These are phyloP conservation scores for Chloroceryle amazona DNA, from an alignment of 2,797 vertebrate genomes.

Conservation along the genomic window DNA sequence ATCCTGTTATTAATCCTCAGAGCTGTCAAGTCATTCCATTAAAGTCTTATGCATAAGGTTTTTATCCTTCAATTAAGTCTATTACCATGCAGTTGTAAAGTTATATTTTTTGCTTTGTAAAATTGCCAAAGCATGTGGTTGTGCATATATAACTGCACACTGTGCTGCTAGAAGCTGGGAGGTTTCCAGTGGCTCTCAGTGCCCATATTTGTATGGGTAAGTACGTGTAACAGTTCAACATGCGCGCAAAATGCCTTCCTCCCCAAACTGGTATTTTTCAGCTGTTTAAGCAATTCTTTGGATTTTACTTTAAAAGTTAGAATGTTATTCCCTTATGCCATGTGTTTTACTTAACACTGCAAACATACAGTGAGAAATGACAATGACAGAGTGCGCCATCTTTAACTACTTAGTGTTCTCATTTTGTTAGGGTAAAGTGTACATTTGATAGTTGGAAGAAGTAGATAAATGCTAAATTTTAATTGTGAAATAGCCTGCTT, in stretches of 20 bases:
- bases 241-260: not conserved
- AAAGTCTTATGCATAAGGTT: not conserved
- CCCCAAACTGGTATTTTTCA: not conserved
- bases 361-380: not conserved
- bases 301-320: not conserved
- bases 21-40: not conserved
- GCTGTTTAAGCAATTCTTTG: not conserved
- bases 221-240: not conserved
- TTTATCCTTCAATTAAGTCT: slow-evolving; percentile 43
- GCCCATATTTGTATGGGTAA: slow-evolving; percentile 22
- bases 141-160: not conserved
- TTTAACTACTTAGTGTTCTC: accelerated
- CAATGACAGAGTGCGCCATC: not conserved
- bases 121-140: slow-evolving; percentile 11
- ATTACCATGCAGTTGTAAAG: not conserved
- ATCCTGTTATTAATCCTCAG: not conserved
- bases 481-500: not conserved
- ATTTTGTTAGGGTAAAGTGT: not conserved
- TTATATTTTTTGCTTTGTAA: slow-evolving; percentile 18
- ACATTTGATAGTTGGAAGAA: not conserved
- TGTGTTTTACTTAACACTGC: not conserved
- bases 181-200: slow-evolving; percentile 35
- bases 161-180: slow-evolving; percentile 4
- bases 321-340: not conserved
- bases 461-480: not conserved